Conservation (phyloP, 1,140 invertebrate genomes). For the Drosophila simulans region DNA sequence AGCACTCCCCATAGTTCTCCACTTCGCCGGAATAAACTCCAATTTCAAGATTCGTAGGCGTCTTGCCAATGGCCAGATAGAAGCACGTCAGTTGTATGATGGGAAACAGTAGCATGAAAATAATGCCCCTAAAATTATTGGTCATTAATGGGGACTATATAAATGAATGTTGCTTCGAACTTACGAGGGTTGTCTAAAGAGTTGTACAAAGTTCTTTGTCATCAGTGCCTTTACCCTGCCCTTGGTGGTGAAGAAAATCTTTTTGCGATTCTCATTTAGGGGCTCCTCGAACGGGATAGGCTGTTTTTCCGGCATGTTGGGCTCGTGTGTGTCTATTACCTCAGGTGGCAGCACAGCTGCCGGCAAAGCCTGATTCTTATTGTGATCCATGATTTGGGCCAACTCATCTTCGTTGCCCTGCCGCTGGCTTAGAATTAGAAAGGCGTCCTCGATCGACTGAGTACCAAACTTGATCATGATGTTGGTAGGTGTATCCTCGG, state of each 20-base stretch:
- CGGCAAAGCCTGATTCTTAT: slow-evolving; percentile 53
- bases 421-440: slow-evolving; percentile 88
- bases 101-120: slow-evolving; percentile 93
- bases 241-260: slow-evolving; percentile 77
- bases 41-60: slow-evolving; percentile 89
- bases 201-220: slow-evolving; percentile 88
- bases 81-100: slow-evolving; percentile 92
- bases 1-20: slow-evolving; percentile 73
- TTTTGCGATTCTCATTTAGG: slow-evolving; percentile 67
- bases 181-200: slow-evolving; percentile 89
- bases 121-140: slow-evolving; percentile 87
- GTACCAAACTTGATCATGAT: slow-evolving; percentile 88
- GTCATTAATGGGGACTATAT: neutral
- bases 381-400: slow-evolving; percentile 56
- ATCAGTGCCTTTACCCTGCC: slow-evolving; percentile 80
- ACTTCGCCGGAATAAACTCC: slow-evolving; percentile 92
- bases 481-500: slow-evolving; percentile 91
- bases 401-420: slow-evolving; percentile 85
- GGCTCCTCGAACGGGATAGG: slow-evolving; percentile 59
- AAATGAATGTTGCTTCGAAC: slow-evolving; percentile 1
- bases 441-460: slow-evolving; percentile 90
- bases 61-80: slow-evolving; percentile 91
- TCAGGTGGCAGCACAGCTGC: slow-evolving; percentile 59
- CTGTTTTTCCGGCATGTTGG: slow-evolving; percentile 46
- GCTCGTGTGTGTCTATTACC: slow-evolving; percentile 66